Evolutionary conservation across 30 jellyfish, hydroid and myxozoan species (phyloP).

Genomic region (Clytia hemisphaerica): DNA sequence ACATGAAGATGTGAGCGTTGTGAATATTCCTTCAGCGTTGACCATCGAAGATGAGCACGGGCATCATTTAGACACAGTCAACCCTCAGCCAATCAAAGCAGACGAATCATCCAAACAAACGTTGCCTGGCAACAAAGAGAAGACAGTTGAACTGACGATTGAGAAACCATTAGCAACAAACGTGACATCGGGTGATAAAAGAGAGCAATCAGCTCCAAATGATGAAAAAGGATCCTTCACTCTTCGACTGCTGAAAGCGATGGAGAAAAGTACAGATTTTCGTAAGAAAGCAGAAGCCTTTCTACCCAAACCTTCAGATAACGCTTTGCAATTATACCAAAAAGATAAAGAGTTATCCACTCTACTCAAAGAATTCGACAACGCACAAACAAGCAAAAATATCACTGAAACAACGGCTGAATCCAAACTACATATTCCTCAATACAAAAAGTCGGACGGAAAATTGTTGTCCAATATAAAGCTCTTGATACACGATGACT

Average conservation of each 20-base stretch:
- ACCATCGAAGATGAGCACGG: conserved; percentile 93
- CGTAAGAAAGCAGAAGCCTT: conserved; percentile 5
- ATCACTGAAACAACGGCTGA: neutral
- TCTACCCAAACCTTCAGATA: neutral
- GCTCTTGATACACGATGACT: neutral
- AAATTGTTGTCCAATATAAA: neutral
- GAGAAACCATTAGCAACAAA: neutral
- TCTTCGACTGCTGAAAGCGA: neutral
- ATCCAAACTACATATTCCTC: neutral
- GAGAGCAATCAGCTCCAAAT: too few relatives aligned
- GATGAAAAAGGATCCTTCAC: too few relatives aligned
- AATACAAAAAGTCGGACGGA: neutral
- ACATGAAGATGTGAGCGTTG: conserved; percentile 63
- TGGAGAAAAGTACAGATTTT: conserved; percentile 2
- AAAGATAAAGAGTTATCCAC: conserved; percentile 4
- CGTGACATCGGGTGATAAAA: too few relatives aligned
- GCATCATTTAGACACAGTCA: conserved; percentile 24
- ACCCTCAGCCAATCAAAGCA: neutral
- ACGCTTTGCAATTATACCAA: neutral
- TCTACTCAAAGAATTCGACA: neutral
- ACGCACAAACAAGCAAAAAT: neutral
- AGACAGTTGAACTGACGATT: neutral
- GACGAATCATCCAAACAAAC: neutral
- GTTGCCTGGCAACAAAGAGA: neutral
- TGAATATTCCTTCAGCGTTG: conserved; percentile 55